Evolutionary conservation across 2,113 vertebrate species (phyloP).

Genomic region (Chlorodrepanis virens): DNA sequence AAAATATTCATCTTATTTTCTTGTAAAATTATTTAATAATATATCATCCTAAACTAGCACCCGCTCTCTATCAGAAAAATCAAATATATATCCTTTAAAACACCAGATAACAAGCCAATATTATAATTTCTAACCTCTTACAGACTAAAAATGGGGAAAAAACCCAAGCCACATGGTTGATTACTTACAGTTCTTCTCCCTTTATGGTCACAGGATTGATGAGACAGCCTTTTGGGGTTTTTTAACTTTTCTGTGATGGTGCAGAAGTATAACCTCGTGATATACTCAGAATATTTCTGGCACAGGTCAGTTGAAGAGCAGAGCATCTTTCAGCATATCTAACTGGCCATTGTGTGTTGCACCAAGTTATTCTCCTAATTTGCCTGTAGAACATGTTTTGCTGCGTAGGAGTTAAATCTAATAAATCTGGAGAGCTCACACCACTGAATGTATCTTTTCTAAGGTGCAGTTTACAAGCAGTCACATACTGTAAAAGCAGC

Average conservation of each 20-base stretch:
- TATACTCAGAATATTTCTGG: neutral
- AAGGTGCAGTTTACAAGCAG: neutral
- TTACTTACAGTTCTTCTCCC: neutral
- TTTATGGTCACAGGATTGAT: neutral
- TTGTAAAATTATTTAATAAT: neutral
- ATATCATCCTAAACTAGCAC: neutral
- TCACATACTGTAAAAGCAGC: neutral
- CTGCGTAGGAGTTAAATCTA: neutral
- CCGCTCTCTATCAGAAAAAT: neutral
- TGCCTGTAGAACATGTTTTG: neutral
- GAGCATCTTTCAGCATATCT: neutral
- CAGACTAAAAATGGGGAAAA: neutral
- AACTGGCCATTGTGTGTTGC: neutral
- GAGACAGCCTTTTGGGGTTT: neutral
- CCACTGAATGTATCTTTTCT: neutral
- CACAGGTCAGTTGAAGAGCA: rapidly evolving
- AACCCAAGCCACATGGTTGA: rapidly evolving
- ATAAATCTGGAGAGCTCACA: neutral
- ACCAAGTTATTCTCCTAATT: neutral
- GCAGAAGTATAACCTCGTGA: neutral
- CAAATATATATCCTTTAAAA: neutral
- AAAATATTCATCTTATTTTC: neutral
- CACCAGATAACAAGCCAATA: neutral
- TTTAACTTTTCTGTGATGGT: neutral
- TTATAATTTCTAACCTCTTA: neutral